Evolutionary conservation across 2,113 vertebrate species (phyloP).

Genomic region (Rhombomys opimus): DNA sequence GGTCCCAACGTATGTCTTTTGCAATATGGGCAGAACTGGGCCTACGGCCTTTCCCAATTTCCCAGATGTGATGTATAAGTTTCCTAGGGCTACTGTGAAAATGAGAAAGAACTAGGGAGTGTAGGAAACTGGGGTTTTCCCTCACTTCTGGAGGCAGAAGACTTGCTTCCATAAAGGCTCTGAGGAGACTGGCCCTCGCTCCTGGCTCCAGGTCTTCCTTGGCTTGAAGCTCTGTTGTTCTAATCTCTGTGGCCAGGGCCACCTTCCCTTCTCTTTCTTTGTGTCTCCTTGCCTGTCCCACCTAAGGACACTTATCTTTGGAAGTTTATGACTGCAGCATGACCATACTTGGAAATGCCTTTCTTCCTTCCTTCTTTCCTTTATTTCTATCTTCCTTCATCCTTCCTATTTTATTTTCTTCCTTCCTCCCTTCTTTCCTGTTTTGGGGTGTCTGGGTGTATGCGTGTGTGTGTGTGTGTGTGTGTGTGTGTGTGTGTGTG

Average conservation of each 20-base stretch:
- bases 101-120: background rate
- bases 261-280: background rate
- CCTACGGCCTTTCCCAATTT: background rate
- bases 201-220: background rate
- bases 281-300: background rate
- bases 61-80: background rate
- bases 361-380: background rate
- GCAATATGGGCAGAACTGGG: background rate
- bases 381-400: background rate
- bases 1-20: background rate
- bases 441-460: background rate
- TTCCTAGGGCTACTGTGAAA: background rate
- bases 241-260: background rate
- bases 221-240: background rate
- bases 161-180: background rate
- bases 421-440: background rate
- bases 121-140: background rate
- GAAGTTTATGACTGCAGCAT: background rate
- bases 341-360: background rate
- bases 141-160: background rate
- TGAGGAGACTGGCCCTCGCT: background rate
- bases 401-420: background rate
- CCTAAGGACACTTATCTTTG: background rate
- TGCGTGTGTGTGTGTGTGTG: background rate
- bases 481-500: background rate